A percentile compares a stretch with the other conserved stretches of the same genome.
phyloP scores from a whole-genome alignment of 2,113 vertebrate genomes.

The Ranitomeya variabilis region DNA sequence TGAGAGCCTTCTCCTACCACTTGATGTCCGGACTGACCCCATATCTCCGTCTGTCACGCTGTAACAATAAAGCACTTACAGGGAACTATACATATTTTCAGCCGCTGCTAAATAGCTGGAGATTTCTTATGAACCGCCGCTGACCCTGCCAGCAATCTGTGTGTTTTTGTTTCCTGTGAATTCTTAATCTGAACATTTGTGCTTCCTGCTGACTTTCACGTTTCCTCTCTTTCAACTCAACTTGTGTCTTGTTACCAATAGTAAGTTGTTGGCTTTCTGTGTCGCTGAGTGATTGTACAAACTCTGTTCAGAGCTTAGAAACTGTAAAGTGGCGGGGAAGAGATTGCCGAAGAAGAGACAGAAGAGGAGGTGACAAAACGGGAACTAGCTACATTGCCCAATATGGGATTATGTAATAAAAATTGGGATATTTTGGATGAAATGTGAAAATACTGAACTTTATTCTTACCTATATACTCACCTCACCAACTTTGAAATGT shows the following conservation, averaged over 20 bases:
- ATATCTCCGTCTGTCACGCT: not conserved
- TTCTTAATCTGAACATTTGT: constrained; percentile 38
- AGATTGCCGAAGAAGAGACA: not conserved
- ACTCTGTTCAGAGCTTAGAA: not conserved
- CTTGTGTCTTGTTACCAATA: constrained; percentile 41
- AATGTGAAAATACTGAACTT: too few species aligned
- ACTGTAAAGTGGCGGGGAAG: not conserved
- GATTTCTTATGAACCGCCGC: constrained; percentile 1
- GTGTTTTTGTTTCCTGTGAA: constrained; percentile 39
- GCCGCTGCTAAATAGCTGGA: not conserved
- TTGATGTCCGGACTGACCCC: constrained; percentile 1
- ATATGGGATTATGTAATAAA: too few species aligned
- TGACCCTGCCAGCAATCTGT: constrained; percentile 24
- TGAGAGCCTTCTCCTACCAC: not conserved
- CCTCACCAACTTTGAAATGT: too few species aligned
- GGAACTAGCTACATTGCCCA: not conserved
- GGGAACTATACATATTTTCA: not conserved
- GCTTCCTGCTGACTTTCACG: constrained; percentile 34
- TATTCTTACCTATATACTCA: too few species aligned
- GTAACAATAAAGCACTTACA: constrained; percentile 11
- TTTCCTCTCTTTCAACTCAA: constrained; percentile 31
- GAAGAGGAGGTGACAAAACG: not conserved
- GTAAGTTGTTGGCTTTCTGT: constrained; percentile 6
- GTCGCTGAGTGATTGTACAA: constrained; percentile 9
- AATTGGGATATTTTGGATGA: too few species aligned